Conservation (phyloP, 1,140 invertebrate genomes). For the Mya arenaria region DNA sequence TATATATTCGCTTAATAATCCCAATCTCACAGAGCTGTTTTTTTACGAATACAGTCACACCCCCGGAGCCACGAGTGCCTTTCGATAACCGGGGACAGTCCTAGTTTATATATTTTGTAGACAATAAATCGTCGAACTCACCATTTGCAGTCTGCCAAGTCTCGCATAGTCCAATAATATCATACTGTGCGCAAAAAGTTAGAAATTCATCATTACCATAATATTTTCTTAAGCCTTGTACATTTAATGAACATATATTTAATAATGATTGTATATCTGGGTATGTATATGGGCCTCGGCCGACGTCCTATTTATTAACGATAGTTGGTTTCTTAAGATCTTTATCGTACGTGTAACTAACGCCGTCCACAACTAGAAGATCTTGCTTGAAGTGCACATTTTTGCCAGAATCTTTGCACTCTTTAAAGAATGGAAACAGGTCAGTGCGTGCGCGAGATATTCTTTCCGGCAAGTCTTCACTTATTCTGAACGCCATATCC, state of each 20-base stretch:
- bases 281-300: neutral
- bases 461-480: slow-evolving; percentile 9
- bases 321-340: neutral
- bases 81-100: too few species aligned
- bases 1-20: too few species aligned
- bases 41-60: neutral
- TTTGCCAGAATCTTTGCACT: neutral
- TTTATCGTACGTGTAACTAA: slow-evolving; percentile 5
- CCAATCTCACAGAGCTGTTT: too few species aligned
- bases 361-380: neutral
- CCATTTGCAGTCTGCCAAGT: too few species aligned
- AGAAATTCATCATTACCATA: neutral
- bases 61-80: too few species aligned
- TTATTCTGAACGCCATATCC: neutral
- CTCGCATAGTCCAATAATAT: too few species aligned
- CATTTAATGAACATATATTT: slow-evolving; percentile 4
- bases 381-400: slow-evolving; percentile 10
- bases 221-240: neutral
- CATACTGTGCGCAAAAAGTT: neutral
- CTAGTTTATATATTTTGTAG: too few species aligned
- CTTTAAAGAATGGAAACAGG: neutral
- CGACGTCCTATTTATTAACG: neutral
- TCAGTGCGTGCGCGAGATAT: neutral
- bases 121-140: too few species aligned
- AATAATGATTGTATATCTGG: too few species aligned